phyloP scores from a whole-genome alignment of 92 coral and sea anemone genomes.

The Parazoanthus atlanticus region DNA sequence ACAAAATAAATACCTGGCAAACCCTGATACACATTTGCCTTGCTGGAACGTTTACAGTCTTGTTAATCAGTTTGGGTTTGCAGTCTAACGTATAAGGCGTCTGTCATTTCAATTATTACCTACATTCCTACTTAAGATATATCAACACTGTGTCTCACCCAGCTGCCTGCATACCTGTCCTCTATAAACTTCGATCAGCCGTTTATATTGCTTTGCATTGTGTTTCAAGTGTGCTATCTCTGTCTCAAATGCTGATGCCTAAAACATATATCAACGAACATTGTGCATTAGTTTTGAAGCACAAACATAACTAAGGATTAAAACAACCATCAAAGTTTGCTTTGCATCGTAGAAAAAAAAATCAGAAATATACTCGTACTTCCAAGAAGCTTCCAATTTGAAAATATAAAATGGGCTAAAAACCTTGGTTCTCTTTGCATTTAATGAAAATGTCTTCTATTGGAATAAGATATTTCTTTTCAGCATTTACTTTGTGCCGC shows the following conservation, averaged over 20 bases:
- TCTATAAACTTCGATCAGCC: constrained; percentile 75
- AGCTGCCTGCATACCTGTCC: constrained; percentile 70
- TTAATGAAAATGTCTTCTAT: too few species aligned
- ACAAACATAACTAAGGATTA: neutral
- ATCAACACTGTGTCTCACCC: neutral
- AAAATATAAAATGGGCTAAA: too few species aligned
- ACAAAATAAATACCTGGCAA: too few species aligned
- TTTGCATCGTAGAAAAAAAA: neutral
- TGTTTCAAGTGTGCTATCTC: constrained; percentile 73
- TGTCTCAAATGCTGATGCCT: constrained; percentile 78
- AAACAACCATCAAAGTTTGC: neutral
- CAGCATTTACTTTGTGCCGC: neutral
- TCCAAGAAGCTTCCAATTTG: neutral
- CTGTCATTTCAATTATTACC: neutral
- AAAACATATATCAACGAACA: constrained; percentile 17
- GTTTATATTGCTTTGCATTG: constrained; percentile 61
- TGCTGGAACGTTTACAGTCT: too few species aligned
- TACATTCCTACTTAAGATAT: neutral
- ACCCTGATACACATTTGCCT: too few species aligned
- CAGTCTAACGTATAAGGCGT: neutral
- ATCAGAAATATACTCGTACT: too few species aligned
- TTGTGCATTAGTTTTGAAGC: neutral
- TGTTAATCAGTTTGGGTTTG: too few species aligned
- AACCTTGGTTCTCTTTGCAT: too few species aligned
- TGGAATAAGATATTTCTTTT: neutral